These are phyloP conservation scores for Varroa destructor DNA, from an alignment of 1,140 invertebrate species.

Conservation along the genomic window DNA sequence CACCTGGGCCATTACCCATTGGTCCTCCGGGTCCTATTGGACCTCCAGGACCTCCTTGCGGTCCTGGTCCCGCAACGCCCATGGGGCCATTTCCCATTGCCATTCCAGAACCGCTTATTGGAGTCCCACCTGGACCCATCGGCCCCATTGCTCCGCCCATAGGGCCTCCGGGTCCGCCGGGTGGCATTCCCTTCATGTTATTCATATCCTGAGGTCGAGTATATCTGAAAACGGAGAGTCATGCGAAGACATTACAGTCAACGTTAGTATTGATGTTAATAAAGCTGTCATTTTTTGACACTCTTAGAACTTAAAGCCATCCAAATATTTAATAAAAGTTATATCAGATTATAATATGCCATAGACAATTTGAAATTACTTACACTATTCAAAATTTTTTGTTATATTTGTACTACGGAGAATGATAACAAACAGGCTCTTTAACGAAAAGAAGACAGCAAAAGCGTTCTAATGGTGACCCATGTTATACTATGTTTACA, in stretches of 20 bases:
- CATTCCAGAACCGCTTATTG: slow-evolving; percentile 34
- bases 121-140: slow-evolving; percentile 33
- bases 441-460: too few species aligned
- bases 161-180: slow-evolving; percentile 37
- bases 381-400: too few species aligned
- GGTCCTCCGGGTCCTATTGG: slow-evolving; percentile 13
- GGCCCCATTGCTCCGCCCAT: slow-evolving; percentile 38
- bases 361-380: too few species aligned
- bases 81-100: slow-evolving; percentile 38
- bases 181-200: slow-evolving; percentile 38
- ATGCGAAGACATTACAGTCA: neutral
- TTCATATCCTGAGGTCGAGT: slow-evolving; percentile 28
- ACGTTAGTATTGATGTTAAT: too few species aligned
- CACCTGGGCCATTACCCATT: slow-evolving; percentile 30
- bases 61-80: slow-evolving; percentile 38
- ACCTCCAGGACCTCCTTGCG: slow-evolving; percentile 39
- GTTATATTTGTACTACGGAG: too few species aligned
- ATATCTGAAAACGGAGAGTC: neutral
- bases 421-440: too few species aligned
- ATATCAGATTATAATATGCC: too few species aligned
- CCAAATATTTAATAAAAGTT: too few species aligned
- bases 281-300: too few species aligned
- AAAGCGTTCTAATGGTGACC: too few species aligned
- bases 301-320: too few species aligned
- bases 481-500: too few species aligned